Percentiles rank a stretch among this genome's conserved stretches.
These are phyloP conservation scores for Chrysotoxum bicinctum DNA, from an alignment of 2,888 invertebrate species.

Conservation along the genomic window DNA sequence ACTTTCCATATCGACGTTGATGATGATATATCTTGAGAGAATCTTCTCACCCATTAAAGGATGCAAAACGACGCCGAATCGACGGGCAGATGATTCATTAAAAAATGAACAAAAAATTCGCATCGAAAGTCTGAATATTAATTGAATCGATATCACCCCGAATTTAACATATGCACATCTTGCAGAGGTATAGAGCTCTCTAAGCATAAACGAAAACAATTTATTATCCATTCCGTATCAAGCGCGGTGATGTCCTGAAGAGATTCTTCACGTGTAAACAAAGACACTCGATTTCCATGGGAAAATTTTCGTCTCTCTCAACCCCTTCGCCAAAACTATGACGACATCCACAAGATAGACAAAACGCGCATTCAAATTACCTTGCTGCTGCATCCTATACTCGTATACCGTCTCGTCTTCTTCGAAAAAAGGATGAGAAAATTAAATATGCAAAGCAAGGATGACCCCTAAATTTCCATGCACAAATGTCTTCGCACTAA, in stretches of 20 bases:
- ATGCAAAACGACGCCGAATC: constrained; percentile 41
- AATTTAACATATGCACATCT: constrained; percentile 42
- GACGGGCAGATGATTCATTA: constrained; percentile 55
- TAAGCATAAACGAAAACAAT: constrained; percentile 50
- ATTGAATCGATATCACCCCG: constrained; percentile 69
- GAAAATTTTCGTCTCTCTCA: constrained; percentile 57
- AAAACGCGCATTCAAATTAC: constrained; percentile 66
- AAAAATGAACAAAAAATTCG: constrained; percentile 55
- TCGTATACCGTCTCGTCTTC: constrained; percentile 16
- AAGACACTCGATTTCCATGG: constrained; percentile 71
- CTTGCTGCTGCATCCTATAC: constrained; percentile 53
- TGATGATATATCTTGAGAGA: constrained; percentile 60
- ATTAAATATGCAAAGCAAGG: constrained; percentile 73
- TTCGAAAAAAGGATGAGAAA: constrained; percentile 65
- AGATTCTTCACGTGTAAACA: constrained; percentile 71
- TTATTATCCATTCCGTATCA: constrained; percentile 65
- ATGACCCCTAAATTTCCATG: constrained; percentile 68
- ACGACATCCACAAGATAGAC: constrained; percentile 32
- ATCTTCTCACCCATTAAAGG: constrained; percentile 68
- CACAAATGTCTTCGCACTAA: constrained; percentile 27
- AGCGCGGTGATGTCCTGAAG: constrained; percentile 56
- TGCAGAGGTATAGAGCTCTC: background rate
- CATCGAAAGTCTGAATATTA: constrained; percentile 71
- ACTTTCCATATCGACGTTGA: constrained; percentile 67
- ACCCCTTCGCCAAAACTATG: constrained; percentile 52